Evolutionary conservation across 2,113 vertebrate genomes (phyloP), one percentile per base, ranked within the genome.

Genomic region (Hippocampus barbouri): DNA sequence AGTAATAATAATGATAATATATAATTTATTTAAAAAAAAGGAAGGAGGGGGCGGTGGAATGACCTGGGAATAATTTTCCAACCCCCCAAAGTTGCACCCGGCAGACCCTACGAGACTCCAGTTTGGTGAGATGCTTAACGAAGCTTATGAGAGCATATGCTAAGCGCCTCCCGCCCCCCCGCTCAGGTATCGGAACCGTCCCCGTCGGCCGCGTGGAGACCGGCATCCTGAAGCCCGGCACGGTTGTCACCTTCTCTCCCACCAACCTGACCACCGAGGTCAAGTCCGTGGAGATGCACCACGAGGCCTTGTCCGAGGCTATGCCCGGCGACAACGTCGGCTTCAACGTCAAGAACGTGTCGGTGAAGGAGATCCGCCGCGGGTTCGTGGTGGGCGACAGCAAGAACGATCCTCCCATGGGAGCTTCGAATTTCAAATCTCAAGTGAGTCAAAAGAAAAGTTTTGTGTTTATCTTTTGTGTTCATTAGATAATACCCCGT

Each of bases 201-300:
- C 92, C 93, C 0, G 93, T 93, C 2, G 93, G 93, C 10, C 91
- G 93, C 68, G 93, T 94, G 51, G 93, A 93, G 86, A 93, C 93
- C 1, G 92, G 93, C 2, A 2, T 88, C 66, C 83, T 93, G 77
- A 93, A 93, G 87, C 86, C 93, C 12, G 92, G 92, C 14, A 93
- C 92, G 93, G 76, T 94, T n/a, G 92, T 93, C 69, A 93, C 92
- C 76, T 94, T 93, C 9, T 92, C 93, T 64, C 93, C 93, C 47
- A 86, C 89, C 70, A 93, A 92, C 68, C 65, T 93, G 72, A 93
- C 92, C 87, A 93, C 93, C 81, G 92, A 94, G 82, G 92, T 93
- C 2, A 94, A 94, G 86, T 93, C 92, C 16, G 92, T 94, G 76
- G 92, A 94, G 83, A 94, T 94, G 93, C 93, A 94, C 83, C 93